These are phyloP conservation scores for Corapipo altera DNA, from an alignment of 2,113 vertebrate species.

Conservation along the genomic window DNA sequence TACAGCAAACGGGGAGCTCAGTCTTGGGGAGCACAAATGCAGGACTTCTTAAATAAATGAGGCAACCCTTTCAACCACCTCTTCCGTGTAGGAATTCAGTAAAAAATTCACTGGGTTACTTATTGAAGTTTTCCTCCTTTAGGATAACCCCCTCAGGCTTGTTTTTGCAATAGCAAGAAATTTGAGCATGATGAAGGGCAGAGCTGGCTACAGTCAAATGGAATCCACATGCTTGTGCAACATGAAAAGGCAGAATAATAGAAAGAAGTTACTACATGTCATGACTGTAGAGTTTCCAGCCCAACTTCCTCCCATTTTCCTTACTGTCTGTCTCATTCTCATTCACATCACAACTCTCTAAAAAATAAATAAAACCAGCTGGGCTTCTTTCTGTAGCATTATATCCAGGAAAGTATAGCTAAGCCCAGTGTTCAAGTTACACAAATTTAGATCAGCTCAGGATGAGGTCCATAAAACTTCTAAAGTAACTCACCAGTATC, in stretches of 20 bases:
- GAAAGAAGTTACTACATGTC: conserved; percentile 62
- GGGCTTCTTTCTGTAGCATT: conserved; percentile 38
- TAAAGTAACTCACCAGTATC: conserved; percentile 62
- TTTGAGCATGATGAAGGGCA: conserved; percentile 43
- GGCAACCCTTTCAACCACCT: neutral
- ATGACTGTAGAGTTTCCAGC: conserved; percentile 57
- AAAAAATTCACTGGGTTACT: neutral
- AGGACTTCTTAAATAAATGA: neutral
- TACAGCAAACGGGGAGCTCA: neutral
- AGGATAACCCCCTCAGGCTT: neutral
- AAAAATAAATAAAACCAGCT: conserved; percentile 63
- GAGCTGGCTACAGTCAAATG: conserved; percentile 46
- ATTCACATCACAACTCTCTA: conserved; percentile 53
- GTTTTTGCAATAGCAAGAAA: conserved; percentile 44
- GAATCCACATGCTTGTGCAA: conserved; percentile 49
- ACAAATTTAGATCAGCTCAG: conserved; percentile 54
- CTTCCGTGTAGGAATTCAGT: neutral
- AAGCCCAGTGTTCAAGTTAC: conserved; percentile 45
- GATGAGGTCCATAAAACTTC: conserved; percentile 70
- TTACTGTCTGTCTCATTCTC: conserved; percentile 55
- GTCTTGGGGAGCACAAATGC: neutral
- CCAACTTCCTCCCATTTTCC: conserved; percentile 47
- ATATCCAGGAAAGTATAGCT: conserved; percentile 40
- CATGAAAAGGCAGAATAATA: conserved; percentile 59
- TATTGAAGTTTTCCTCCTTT: neutral